Evolutionary conservation across 2,888 invertebrate genomes (phyloP).

Genomic region (Synanthedon myopaeformis): DNA sequence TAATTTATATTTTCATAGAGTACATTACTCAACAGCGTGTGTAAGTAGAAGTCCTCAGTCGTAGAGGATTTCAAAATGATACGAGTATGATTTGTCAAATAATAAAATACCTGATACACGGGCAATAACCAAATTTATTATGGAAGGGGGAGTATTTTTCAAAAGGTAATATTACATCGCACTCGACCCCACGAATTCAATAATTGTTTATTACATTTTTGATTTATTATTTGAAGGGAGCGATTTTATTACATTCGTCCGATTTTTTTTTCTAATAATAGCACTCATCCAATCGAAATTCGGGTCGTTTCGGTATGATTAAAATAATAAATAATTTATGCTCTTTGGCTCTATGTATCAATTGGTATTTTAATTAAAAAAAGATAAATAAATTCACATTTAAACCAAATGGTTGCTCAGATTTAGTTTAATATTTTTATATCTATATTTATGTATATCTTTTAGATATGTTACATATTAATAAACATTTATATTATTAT

Average conservation of each 20-base stretch:
- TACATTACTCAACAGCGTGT: no score
- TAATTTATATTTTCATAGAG: no score
- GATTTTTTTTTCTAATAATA: conserved; percentile 22
- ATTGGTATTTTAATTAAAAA: no score
- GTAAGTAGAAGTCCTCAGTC: no score
- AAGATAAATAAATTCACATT: no score
- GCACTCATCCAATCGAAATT: conserved; percentile 14
- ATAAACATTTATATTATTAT: no score
- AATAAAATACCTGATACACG: conserved; percentile 5
- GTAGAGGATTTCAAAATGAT: no score
- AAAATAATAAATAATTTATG: conserved; percentile 22
- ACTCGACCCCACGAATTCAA: background rate
- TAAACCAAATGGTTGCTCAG: no score
- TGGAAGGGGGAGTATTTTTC: background rate
- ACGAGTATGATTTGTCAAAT: background rate
- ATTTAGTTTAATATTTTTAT: no score
- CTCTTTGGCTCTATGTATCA: no score
- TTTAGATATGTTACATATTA: no score
- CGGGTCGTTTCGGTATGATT: conserved; percentile 7
- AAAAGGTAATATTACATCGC: background rate
- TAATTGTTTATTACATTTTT: conserved; percentile 16
- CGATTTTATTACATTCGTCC: conserved; percentile 7
- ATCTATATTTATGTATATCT: no score
- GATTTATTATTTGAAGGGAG: conserved; percentile 14
- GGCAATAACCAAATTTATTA: conserved; percentile 1